These are phyloP conservation scores for Fragum sueziense DNA, from an alignment of 2,888 invertebrate genomes.

Conservation along the genomic window DNA sequence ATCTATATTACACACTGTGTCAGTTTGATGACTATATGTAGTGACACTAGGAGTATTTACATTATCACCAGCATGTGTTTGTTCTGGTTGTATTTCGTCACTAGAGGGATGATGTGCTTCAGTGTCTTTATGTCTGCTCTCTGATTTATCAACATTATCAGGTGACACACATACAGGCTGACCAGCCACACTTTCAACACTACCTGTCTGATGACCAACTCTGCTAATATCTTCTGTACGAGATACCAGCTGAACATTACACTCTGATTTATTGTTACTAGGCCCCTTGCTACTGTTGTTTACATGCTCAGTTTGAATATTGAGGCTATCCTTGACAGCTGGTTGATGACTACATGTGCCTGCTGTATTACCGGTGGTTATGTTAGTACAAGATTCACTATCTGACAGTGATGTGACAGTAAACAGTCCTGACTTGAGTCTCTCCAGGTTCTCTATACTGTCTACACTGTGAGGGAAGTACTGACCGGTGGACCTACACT, in stretches of 20 bases:
- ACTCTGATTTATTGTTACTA: too few relatives aligned
- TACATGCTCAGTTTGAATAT: too few relatives aligned
- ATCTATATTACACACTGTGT: background rate
- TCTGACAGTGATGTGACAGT: slow-evolving; percentile 42
- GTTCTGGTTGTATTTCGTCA: background rate
- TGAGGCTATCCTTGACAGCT: too few relatives aligned
- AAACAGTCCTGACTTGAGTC: slow-evolving; percentile 27
- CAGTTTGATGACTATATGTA: background rate
- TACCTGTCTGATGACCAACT: too few relatives aligned
- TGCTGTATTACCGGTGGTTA: slow-evolving; percentile 25
- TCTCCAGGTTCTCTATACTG: slow-evolving; percentile 49
- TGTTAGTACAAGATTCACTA: slow-evolving; percentile 40
- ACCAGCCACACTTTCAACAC: too few relatives aligned
- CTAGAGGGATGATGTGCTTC: too few relatives aligned
- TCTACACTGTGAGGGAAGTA: slow-evolving; percentile 33
- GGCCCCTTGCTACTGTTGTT: too few relatives aligned
- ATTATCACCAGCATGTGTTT: background rate
- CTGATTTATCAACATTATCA: too few relatives aligned
- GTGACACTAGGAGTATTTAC: background rate
- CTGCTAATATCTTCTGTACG: too few relatives aligned
- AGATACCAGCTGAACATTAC: too few relatives aligned
- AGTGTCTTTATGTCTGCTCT: too few relatives aligned
- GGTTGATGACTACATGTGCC: background rate
- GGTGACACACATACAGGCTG: too few relatives aligned
- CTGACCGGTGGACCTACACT: background rate